Base-by-base conservation (phyloP, 2,888 invertebrate species). In the Mimas tiliae region DNA sequence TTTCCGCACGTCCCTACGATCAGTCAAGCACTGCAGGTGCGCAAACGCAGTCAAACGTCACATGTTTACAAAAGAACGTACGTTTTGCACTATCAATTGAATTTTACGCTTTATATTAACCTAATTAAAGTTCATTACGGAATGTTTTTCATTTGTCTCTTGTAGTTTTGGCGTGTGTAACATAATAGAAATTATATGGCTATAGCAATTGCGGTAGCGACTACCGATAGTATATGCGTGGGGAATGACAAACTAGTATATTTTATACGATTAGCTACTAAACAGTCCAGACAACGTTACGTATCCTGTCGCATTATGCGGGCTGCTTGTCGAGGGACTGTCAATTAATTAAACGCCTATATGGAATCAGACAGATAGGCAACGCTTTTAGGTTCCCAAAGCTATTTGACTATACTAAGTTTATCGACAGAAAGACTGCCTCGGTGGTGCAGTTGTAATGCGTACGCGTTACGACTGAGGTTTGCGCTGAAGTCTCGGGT, bases 11-110 rank as follows among this genome's bases (percentile, higher is more conserved):
- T 84, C 76, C 71, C 76, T 74, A 70, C 79, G 79, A 85, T 86
- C 86, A 84, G 81, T 87, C 85, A 85, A 74, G 75, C 82, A 71
- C 71, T 73, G 86, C 87, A 87, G 87, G 85, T 87, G 88, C 87
- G 79, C 77, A 50, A 64, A 74, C 77, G 77, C 79, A 79, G 70
- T 75, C 72, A 74, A 69, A 77, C 74, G 68, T 72, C 68, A 55
- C 67, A 65, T 71, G 68, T 70, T 69, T 67, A 74, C 68, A 71
- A 69, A 79, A 75, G 72, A 74, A 58, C 74, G 19, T 67, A 78
- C 47, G 67, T n/a, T 3, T 42, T 55, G 34, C 1, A 11, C n/a
- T 14, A 9, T 7, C 62, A 66, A 58, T 14, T 16, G 47, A 72
- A 69, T 62, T 38, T 64, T 9, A 27, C 67, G 66, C 68, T 69